Percentiles rank a stretch among this genome's conserved stretches.
phyloP scores from a whole-genome alignment of 2,113 vertebrate species.

The Noturus placidus region DNA sequence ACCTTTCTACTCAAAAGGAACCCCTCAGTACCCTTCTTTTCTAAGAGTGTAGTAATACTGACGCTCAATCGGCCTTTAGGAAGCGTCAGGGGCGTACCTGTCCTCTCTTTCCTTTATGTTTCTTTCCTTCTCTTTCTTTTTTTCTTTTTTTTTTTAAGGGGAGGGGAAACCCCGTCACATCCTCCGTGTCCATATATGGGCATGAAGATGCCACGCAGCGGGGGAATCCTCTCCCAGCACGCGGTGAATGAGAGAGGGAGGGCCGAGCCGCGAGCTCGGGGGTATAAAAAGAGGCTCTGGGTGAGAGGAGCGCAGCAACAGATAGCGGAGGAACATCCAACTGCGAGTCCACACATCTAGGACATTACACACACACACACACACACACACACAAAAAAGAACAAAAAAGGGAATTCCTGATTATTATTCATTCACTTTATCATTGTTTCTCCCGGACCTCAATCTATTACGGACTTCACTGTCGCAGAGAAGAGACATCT shows the following conservation, averaged over 20 bases:
- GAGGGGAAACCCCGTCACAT: slow-evolving; percentile 87
- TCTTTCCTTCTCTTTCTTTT: not conserved
- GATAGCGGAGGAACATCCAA: slow-evolving; percentile 68
- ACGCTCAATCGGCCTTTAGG: slow-evolving; percentile 62
- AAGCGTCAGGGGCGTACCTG: slow-evolving; percentile 82
- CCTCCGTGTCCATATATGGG: slow-evolving; percentile 95
- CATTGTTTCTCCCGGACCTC: slow-evolving; percentile 61
- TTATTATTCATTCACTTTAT: slow-evolving; percentile 59
- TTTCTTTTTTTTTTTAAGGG: slow-evolving; percentile 55
- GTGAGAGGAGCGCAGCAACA: slow-evolving; percentile 77
- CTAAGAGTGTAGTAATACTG: not conserved
- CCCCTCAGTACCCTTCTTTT: not conserved
- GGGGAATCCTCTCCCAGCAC: slow-evolving; percentile 97
- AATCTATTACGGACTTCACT: slow-evolving; percentile 1
- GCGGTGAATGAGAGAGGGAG: slow-evolving; percentile 91
- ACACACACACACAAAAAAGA: no score
- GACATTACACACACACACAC: no score
- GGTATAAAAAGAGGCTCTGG: slow-evolving; percentile 84
- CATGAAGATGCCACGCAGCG: slow-evolving; percentile 92
- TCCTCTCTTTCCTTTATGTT: slow-evolving; percentile 67
- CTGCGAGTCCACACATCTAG: slow-evolving; percentile 54
- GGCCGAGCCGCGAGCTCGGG: slow-evolving; percentile 77
- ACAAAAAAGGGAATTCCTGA: slow-evolving; percentile 60
- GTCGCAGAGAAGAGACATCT: slow-evolving; percentile 6
- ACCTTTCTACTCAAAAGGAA: not conserved